phyloP scores from a whole-genome alignment of 2,113 vertebrate genomes.

The Catagonus wagneri region DNA sequence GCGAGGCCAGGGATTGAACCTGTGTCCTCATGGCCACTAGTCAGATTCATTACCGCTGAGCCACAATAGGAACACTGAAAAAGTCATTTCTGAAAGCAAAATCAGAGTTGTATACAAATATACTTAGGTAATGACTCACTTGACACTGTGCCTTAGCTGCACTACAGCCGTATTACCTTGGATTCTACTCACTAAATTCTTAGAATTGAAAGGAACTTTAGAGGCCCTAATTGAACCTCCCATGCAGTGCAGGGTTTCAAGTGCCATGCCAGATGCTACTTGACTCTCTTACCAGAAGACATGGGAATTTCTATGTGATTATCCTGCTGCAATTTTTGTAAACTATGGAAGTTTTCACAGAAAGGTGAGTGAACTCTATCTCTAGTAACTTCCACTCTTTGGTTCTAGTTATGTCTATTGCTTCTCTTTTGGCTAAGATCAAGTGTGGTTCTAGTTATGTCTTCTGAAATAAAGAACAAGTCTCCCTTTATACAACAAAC shows the following conservation, averaged over 20 bases:
- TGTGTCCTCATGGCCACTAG: too few relatives aligned
- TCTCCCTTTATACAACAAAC: neutral
- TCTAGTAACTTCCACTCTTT: neutral
- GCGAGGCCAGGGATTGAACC: too few relatives aligned
- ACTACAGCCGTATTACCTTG: neutral
- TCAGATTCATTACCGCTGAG: too few relatives aligned
- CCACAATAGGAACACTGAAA: too few relatives aligned
- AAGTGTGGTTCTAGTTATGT: neutral
- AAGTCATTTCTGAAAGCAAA: neutral
- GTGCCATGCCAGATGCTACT: neutral
- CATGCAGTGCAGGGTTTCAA: neutral
- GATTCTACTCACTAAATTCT: neutral
- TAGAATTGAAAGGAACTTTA: neutral
- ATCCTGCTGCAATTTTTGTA: neutral
- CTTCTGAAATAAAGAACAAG: conserved; percentile 15
- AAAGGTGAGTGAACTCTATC: neutral
- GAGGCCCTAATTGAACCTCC: neutral
- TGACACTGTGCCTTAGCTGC: neutral
- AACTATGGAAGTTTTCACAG: neutral
- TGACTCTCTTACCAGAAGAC: neutral
- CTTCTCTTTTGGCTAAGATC: too few relatives aligned
- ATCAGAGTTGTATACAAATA: conserved; percentile 1
- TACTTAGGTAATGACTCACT: neutral
- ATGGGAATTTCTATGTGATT: neutral
- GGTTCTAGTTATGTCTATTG: neutral